Conservation (phyloP, 2,797 vertebrate genomes). For the Cyclopterus lumpus region DNA sequence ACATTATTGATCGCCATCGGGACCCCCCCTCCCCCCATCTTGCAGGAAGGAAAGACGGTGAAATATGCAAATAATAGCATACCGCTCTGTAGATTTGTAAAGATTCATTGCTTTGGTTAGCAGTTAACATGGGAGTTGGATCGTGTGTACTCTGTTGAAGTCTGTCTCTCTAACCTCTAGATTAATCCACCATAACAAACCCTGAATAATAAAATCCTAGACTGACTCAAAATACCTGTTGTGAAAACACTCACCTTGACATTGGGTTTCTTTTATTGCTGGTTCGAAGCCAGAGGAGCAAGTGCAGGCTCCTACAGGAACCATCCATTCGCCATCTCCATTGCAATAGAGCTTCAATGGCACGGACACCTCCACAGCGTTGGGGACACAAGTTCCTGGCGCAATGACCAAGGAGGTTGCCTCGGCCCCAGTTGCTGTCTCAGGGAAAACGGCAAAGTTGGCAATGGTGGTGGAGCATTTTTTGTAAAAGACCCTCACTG, state of each 20-base stretch:
- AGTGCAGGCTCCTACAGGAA: conserved; percentile 95
- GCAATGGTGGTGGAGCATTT: conserved; percentile 96
- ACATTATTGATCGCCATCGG: conserved; percentile 46
- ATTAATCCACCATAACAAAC: conserved; percentile 17
- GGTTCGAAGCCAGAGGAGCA: conserved; percentile 93
- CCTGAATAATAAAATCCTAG: not conserved
- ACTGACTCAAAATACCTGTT: conserved; percentile 24
- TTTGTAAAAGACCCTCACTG: conserved; percentile 96
- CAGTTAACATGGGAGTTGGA: not conserved
- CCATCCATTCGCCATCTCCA: conserved; percentile 98
- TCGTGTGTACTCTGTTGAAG: not conserved
- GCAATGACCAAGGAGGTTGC: conserved; percentile 97
- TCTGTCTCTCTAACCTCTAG: conserved; percentile 4
- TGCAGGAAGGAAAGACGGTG: not conserved
- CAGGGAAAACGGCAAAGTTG: conserved; percentile 94
- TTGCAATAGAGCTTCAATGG: conserved; percentile 98
- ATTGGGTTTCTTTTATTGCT: conserved; percentile 92
- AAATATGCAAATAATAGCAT: conserved; percentile 1
- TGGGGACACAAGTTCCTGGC: conserved; percentile 93
- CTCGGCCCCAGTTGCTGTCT: conserved; percentile 96
- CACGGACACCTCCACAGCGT: conserved; percentile 94
- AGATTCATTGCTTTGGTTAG: not conserved
- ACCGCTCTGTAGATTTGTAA: conserved; percentile 6
- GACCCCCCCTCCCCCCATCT: conserved; percentile 5
- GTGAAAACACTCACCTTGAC: conserved; percentile 85